Base-by-base conservation (phyloP, 1,140 invertebrate species). In the Oryctes rhinoceros region DNA sequence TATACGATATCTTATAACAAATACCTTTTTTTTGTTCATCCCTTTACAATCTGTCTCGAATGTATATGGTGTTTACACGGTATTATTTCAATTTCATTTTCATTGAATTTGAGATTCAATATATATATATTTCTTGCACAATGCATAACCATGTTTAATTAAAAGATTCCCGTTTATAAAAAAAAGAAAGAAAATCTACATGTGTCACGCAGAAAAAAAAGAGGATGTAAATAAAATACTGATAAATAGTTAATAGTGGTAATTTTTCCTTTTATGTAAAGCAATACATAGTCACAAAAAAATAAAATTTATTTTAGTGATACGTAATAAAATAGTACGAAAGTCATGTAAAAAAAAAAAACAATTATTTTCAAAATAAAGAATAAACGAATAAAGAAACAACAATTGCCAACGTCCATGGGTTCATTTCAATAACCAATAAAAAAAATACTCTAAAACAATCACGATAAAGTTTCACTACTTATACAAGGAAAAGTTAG, bases 1-100 rank as follows among this genome's bases (percentile, higher is more conserved):
- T 71, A 71, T 71, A 71, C 65, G 65, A 71, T 71, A 71, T 71
- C 37, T 71, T 71, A 71, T 71, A 71, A 71, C 65, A 71, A 71
- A 71, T 13, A 71, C 65, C 65, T 15, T 71, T 30, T n/a, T 71
- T 59, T 59, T 7, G 35, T 15, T 62, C 13, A 35, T 71, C 65
- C 1, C 20, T 24, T 71, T 71, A 71, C 65, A 71, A 71, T 71
- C 35, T 71, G 13, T 35, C 24, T 71, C 53, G 18, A 18, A 59
- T 59, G 6, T 59, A 44, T 18, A 59, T 18, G 53, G 15, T 59
- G 53, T 18, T 3, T 59, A 59, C 49, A 53, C 11, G n/a, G 4
- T 53, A 53, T 53, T 18, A 59, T 59, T 30, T 6, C 18, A 59
- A 18, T 59, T 59, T 59, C 15, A 59, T 59, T 0, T 59, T 59